These are phyloP conservation scores for Plutella xylostella DNA, from an alignment of 2,888 invertebrate genomes.

Conservation along the genomic window DNA sequence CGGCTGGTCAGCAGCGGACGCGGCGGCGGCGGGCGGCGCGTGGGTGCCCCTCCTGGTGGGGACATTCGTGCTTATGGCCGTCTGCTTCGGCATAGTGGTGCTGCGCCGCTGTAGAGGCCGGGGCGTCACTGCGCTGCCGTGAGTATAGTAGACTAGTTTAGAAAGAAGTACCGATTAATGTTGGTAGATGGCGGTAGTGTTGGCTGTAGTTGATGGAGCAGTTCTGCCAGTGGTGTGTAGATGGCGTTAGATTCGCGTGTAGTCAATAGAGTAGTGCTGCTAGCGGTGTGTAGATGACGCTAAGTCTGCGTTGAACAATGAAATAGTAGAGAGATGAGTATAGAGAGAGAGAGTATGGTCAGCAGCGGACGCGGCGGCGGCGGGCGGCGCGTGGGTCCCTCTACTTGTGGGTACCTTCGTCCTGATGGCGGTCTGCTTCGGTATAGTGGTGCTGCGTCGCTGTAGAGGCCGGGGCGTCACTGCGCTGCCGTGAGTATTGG, in stretches of 20 bases:
- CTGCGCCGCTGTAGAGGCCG: constrained; percentile 22
- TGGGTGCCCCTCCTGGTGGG: constrained; percentile 25
- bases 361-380: constrained; percentile 22
- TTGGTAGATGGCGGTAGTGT: background rate
- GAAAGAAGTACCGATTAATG: background rate
- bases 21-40: constrained; percentile 23
- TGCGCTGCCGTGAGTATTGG: constrained; percentile 5
- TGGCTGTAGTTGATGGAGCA: too few species aligned
- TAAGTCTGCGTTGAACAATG: too few species aligned
- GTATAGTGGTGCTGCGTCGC: background rate
- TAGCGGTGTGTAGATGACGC: too few species aligned
- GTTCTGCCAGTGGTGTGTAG: too few species aligned
- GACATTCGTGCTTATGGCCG: constrained; percentile 27
- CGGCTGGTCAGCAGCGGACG: constrained; percentile 30
- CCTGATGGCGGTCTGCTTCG: constrained; percentile 25
- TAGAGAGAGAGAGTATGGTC: too few species aligned
- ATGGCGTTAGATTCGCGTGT: too few species aligned
- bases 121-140: constrained; percentile 17
- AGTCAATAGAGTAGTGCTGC: too few species aligned
- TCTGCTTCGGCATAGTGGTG: constrained; percentile 11
- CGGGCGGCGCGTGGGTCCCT: constrained; percentile 23
- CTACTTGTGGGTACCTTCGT: constrained; percentile 26
- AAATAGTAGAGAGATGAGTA: too few species aligned
- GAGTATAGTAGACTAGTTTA: background rate
- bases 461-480: constrained; percentile 25